Percentiles rank a stretch among this genome's conserved stretches.
Conservation (phyloP, 2,113 vertebrate species). For the Oenanthe melanoleuca region DNA sequence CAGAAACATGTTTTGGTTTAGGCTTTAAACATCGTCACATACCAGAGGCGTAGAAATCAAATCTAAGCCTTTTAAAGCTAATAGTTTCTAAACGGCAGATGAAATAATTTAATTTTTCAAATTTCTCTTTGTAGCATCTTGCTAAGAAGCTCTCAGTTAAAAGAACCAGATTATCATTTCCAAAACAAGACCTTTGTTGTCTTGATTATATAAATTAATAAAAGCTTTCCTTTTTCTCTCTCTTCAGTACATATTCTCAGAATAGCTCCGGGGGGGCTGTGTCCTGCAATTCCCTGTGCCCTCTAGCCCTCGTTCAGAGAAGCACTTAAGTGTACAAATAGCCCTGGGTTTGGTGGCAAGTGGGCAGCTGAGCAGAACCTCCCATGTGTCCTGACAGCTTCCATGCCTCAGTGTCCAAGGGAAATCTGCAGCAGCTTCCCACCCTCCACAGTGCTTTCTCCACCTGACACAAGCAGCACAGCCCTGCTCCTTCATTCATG, state of each 20-base stretch:
- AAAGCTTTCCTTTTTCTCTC: neutral
- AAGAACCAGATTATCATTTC: neutral
- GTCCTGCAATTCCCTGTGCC: neutral
- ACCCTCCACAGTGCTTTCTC: rapidly evolving
- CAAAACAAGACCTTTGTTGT: slow-evolving; percentile 13
- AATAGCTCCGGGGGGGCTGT: neutral
- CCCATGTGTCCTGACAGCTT: rapidly evolving
- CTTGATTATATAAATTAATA: neutral
- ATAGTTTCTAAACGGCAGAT: neutral
- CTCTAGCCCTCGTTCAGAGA: neutral
- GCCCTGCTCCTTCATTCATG: neutral
- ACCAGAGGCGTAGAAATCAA: neutral
- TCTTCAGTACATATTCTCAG: neutral
- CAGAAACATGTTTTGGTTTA: neutral
- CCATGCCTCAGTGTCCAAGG: neutral
- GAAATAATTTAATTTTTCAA: neutral
- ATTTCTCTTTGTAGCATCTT: neutral
- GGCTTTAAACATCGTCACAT: neutral
- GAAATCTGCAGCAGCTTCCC: neutral
- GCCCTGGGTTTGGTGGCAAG: neutral
- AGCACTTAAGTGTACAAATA: neutral
- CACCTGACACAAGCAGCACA: neutral
- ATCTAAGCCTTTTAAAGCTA: neutral
- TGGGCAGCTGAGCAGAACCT: neutral
- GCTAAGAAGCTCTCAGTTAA: neutral